Evolutionary conservation across 2,888 invertebrate species (phyloP).

Genomic region (Melanotus villosus): DNA sequence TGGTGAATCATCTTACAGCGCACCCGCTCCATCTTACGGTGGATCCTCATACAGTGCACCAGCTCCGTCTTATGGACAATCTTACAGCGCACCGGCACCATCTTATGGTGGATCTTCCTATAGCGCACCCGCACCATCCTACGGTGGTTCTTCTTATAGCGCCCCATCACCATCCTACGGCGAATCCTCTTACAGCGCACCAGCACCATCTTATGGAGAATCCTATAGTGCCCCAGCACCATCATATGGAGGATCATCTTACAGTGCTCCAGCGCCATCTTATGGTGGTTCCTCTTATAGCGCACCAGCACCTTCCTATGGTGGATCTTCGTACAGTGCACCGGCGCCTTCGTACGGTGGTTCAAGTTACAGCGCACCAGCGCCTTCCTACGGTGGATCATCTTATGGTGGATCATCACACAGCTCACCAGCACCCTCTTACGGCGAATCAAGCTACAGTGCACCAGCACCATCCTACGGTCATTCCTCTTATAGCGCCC

Average conservation of each 20-base stretch:
- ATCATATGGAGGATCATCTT: conserved; percentile 24
- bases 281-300: conserved; percentile 32
- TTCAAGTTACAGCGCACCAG: conserved; percentile 38
- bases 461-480: conserved; percentile 27
- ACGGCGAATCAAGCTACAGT: conserved; percentile 43
- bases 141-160: conserved; percentile 22
- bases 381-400: conserved; percentile 34
- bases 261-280: conserved; percentile 35
- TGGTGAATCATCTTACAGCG: conserved; percentile 37
- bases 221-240: conserved; percentile 47
- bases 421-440: conserved; percentile 35
- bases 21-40: conserved; percentile 24
- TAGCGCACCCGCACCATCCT: conserved; percentile 46
- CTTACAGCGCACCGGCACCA: conserved; percentile 10
- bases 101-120: conserved; percentile 43
- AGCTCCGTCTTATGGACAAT: conserved; percentile 17
- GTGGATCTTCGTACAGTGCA: neutral
- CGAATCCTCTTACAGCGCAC: conserved; percentile 40
- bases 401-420: conserved; percentile 37
- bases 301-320: conserved; percentile 14
- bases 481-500: conserved; percentile 14
- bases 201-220: conserved; percentile 47
- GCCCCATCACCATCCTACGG: conserved; percentile 33
- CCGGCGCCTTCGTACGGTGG: conserved; percentile 12
- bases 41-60: conserved; percentile 24